phyloP scores from a whole-genome alignment of 2,797 vertebrate species.

The Epinephelus awoara region DNA sequence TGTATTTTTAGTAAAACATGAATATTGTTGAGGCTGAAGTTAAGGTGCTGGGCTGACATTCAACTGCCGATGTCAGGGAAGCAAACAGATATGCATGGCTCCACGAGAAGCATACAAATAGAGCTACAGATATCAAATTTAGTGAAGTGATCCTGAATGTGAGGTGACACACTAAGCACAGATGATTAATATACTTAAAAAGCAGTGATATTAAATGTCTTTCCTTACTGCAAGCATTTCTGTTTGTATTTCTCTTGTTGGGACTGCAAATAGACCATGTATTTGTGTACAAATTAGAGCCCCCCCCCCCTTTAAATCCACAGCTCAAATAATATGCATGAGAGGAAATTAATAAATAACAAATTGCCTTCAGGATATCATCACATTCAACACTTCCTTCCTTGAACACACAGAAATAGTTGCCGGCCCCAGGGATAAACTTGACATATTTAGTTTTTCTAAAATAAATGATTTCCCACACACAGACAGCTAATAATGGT shows the following conservation, averaged over 20 bases:
- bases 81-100: background rate
- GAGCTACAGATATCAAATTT: background rate
- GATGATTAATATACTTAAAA: slow-evolving; percentile 53
- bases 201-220: slow-evolving; percentile 37
- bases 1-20: slow-evolving; percentile 35
- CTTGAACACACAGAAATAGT: slow-evolving; percentile 71
- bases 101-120: slow-evolving; percentile 10
- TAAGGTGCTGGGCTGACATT: slow-evolving; percentile 7
- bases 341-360: slow-evolving; percentile 76
- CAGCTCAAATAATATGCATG: slow-evolving; percentile 67
- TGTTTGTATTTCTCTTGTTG: slow-evolving; percentile 25
- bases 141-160: slow-evolving; percentile 16
- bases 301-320: slow-evolving; percentile 43
- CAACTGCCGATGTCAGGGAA: background rate
- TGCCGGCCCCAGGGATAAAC: slow-evolving; percentile 71
- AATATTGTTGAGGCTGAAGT: slow-evolving; percentile 25
- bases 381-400: slow-evolving; percentile 53
- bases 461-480: slow-evolving; percentile 74
- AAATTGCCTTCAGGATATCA: slow-evolving; percentile 71
- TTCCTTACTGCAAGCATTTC: slow-evolving; percentile 5
- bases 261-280: slow-evolving; percentile 52
- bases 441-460: slow-evolving; percentile 80
- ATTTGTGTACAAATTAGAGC: slow-evolving; percentile 65
- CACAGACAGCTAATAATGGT: slow-evolving; percentile 66
- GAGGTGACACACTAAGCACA: slow-evolving; percentile 30